Base-by-base conservation (phyloP, 2,888 invertebrate genomes). In the Cosmopolites sordidus region DNA sequence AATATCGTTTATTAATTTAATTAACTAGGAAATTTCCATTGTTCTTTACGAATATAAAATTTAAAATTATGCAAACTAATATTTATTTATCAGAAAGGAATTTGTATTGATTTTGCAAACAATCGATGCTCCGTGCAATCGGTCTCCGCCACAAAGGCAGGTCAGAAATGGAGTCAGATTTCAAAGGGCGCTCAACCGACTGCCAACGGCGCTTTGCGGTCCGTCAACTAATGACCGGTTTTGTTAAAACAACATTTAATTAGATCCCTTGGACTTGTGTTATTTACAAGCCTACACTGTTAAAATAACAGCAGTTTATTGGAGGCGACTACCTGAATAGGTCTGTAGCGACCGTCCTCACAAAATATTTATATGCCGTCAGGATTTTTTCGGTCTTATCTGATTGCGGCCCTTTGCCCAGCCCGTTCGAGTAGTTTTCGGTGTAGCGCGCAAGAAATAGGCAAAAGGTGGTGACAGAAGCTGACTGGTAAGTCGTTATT, bases 181-280 rank as follows among this genome's bases (percentile, higher is more conserved):
- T 48, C 57, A 50, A 41, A 58, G 51, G 59, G 43, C 51, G 43
- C 43, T 48, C 33, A 2, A 18, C 54, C 55, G 56, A 52, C 55
- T 52, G 55, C 48, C 30, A 58, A 53, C 64, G 61, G 62, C 63
- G 63, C 67, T 72, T 71, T 72, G 71, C 67, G 71, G 70, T 69
- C 65, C 69, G 59, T 64, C 61, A 65, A 69, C 72, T 72, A 71
- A 71, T 71, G 71, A 71, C 71, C 69, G 60, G 67, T 65, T 63
- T 61, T 65, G 69, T 70, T 71, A 71, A 70, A 67, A 71, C 72
- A 72, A 70, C 71, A 71, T 71, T 71, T 72, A 72, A 72, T 72
- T 72, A 72, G 71, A 69, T 63, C 67, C 68, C 61, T 67, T 67
- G 65, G 64, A 61, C 64, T 66, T 58, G 61, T 59, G 62, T 62